Base-by-base conservation (phyloP, 2,113 vertebrate species). In the Perca fluviatilis region DNA sequence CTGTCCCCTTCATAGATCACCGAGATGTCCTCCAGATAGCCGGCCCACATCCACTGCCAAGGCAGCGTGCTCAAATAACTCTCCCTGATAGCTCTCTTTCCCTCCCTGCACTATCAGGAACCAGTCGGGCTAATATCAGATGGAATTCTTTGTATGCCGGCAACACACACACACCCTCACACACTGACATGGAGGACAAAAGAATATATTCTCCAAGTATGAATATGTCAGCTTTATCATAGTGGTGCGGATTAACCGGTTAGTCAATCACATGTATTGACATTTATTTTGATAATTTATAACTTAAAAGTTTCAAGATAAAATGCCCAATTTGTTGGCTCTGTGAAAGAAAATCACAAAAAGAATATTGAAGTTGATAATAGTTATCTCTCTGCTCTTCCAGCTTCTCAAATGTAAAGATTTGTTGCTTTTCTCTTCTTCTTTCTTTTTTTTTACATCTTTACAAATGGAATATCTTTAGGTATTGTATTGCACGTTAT, bases 21-120 rank as follows among this genome's bases (percentile, higher is more conserved):
- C 6, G 36, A 94, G 94, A 95, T 93, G 93, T 95, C 94, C 93
- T 94, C 92, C 86, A 94, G 91, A 95, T 94, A 93, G 85, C 80
- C 64, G 18, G 89, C 62, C 76, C 78, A 73, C 84, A 67, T 88
- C 84, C 76, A 81, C 77, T 82, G 88, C 85, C 77, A 79, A 88
- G 84, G 76, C 82, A 78, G 62, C 57, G 4, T 1, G 16, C 86
- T 90, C 84, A 88, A 90, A 94, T 94, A 92, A 91, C 93, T 93
- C 90, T 91, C 72, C 65, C 71, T 91, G 92, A 94, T 88, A 90
- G 92, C 86, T 84, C 87, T 81, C 73, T 85, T 81, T 91, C 84
- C 83, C 67, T 87, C 40, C 30, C 78, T 2, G 68, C 30, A 8
- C 63, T 88, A 81, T 91, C 80, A 72, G 77, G 56, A 50, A 64